Percentiles rank a stretch among this genome's conserved stretches.
phyloP scores from a whole-genome alignment of 2,113 vertebrate species.

The Mobula hypostoma region DNA sequence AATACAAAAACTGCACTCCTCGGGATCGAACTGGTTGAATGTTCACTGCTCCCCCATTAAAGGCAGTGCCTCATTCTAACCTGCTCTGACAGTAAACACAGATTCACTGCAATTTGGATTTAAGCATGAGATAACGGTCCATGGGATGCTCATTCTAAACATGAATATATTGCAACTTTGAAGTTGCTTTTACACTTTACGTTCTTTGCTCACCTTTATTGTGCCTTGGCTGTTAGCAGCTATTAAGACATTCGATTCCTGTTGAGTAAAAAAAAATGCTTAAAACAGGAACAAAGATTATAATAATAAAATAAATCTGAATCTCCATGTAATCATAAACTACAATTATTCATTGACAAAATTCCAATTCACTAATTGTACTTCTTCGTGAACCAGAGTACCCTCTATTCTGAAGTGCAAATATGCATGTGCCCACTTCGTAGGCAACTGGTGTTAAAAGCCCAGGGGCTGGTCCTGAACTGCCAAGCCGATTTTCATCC shows the following conservation, averaged over 20 bases:
- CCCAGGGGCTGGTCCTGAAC: neutral
- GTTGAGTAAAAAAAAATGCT: conserved; percentile 35
- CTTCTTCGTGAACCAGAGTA: neutral
- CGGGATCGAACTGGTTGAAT: too few relatives aligned
- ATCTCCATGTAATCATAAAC: neutral
- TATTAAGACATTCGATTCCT: conserved; percentile 98
- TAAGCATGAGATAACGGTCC: too few relatives aligned
- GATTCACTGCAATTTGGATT: too few relatives aligned
- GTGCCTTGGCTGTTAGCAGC: conserved; percentile 99
- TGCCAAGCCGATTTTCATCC: neutral
- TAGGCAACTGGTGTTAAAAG: neutral
- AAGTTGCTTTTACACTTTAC: neutral
- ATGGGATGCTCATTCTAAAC: too few relatives aligned
- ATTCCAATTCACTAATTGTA: neutral
- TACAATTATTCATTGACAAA: neutral
- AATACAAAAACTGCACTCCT: too few relatives aligned
- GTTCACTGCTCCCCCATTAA: too few relatives aligned
- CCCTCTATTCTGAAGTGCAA: neutral
- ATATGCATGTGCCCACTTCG: neutral
- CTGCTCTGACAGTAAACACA: too few relatives aligned
- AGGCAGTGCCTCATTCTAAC: too few relatives aligned
- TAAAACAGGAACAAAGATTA: neutral
- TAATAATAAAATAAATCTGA: neutral
- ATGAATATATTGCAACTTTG: too few relatives aligned
- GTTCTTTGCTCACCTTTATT: conserved; percentile 82